Evolutionary conservation across 2,113 vertebrate genomes (phyloP).

Genomic region (Anolis carolinensis): DNA sequence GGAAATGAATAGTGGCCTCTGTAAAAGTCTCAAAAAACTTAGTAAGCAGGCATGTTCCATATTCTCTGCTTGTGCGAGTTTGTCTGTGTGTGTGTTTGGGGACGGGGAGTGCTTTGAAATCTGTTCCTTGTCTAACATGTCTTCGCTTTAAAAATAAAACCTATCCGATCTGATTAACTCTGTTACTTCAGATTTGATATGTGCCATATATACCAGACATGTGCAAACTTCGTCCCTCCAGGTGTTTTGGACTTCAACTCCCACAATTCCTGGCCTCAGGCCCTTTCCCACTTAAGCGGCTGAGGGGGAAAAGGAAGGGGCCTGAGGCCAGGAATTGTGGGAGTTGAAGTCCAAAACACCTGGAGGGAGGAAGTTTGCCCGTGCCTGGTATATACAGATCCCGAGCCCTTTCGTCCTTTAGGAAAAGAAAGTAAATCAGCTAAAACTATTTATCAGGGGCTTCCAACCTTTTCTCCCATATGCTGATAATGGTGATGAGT

Average conservation of each 20-base stretch:
- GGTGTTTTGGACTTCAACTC: no score
- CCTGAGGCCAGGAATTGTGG: conserved; percentile 34
- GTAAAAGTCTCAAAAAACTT: conserved; percentile 73
- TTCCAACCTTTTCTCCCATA: conserved; percentile 11
- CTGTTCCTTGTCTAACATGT: conserved; percentile 20
- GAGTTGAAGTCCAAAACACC: no score
- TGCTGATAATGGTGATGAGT: conserved; percentile 53
- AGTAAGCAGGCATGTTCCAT: conserved; percentile 65
- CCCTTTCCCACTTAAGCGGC: no score
- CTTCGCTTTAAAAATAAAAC: conserved; percentile 30
- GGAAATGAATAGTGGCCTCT: conserved; percentile 75
- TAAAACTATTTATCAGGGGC: conserved; percentile 26
- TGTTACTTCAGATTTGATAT: conserved; percentile 29
- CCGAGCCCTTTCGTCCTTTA: conserved; percentile 42
- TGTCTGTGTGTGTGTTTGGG: conserved; percentile 29
- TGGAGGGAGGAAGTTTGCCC: no score
- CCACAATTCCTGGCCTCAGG: no score
- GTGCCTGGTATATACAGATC: no score
- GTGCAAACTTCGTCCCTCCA: no score
- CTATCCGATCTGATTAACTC: not conserved
- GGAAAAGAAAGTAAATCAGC: conserved; percentile 19
- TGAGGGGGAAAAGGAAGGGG: not conserved
- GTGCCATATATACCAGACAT: not conserved
- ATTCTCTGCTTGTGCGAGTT: conserved; percentile 61
- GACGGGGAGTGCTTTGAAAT: not conserved